A percentile compares a stretch with the other conserved stretches of the same genome.
phyloP scores from a whole-genome alignment of 2,888 invertebrate species.

The Leptopilina syphax region DNA sequence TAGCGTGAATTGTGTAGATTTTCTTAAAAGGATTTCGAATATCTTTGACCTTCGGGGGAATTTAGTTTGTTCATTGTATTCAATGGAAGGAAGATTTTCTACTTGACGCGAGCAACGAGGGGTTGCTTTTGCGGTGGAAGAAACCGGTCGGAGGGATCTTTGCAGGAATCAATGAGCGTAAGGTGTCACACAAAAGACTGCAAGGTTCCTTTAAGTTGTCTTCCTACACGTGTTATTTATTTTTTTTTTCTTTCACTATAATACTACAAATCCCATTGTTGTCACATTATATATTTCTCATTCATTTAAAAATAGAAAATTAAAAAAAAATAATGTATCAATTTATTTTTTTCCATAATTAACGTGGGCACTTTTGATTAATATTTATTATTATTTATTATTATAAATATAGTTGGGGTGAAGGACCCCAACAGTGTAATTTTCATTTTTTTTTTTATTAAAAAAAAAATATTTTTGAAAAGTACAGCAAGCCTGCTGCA shows the following conservation, averaged over 20 bases:
- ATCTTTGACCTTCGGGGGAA: constrained; percentile 23
- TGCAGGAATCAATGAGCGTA: constrained; percentile 26
- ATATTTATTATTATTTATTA: too few species aligned
- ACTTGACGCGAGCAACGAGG: constrained; percentile 37
- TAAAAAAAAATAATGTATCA: background rate
- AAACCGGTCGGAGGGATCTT: constrained; percentile 45
- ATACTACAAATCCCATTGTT: background rate
- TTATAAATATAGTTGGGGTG: too few species aligned
- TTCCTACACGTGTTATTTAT: constrained; percentile 7
- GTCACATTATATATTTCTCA: background rate
- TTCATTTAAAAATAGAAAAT: too few species aligned
- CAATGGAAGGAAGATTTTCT: constrained; percentile 54
- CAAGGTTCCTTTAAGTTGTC: constrained; percentile 5
- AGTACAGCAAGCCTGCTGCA: too few species aligned
- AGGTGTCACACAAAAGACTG: constrained; percentile 32
- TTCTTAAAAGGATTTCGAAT: constrained; percentile 16
- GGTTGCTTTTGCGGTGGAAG: constrained; percentile 56
- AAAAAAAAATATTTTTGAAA: too few species aligned
- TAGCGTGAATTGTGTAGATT: background rate
- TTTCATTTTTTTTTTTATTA: too few species aligned
- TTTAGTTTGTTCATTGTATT: constrained; percentile 37
- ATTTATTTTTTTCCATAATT: too few species aligned
- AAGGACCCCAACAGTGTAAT: too few species aligned
- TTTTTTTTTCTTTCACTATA: constrained; percentile 1
- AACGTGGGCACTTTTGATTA: too few species aligned